Conservation (phyloP, 2,113 vertebrate genomes). For the Sceloporus undulatus region DNA sequence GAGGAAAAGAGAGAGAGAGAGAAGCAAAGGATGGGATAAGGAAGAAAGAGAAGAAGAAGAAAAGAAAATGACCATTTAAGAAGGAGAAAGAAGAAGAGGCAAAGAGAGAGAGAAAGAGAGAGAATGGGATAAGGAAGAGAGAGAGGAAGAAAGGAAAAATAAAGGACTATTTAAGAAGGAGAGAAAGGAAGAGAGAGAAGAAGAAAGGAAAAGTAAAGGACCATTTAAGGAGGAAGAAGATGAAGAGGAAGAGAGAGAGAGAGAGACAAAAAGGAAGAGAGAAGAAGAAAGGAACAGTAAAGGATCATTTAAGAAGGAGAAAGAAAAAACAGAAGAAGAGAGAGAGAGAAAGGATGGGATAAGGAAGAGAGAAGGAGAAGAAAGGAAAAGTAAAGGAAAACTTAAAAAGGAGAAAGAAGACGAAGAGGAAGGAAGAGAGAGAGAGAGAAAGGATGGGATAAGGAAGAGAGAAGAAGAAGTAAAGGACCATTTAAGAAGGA, state of each 20-base stretch:
- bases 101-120: no score
- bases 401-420: no score
- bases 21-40: no score
- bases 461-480: fast-evolving
- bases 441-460: no score
- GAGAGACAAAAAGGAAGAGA: not conserved
- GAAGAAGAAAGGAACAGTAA: not conserved
- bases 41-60: not conserved
- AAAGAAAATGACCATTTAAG: not conserved
- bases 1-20: no score
- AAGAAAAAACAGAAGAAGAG: not conserved
- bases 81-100: not conserved
- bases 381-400: no score
- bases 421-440: fast-evolving
- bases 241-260: not conserved
- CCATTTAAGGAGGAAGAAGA: no score
- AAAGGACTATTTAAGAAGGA: not conserved
- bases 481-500: no score
- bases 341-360: not conserved
- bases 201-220: not conserved
- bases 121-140: no score
- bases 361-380: not conserved
- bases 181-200: not conserved
- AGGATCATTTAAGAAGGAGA: not conserved
- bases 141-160: not conserved